Conservation (phyloP, 2,113 vertebrate genomes). For the Corynorhinus townsendii region DNA sequence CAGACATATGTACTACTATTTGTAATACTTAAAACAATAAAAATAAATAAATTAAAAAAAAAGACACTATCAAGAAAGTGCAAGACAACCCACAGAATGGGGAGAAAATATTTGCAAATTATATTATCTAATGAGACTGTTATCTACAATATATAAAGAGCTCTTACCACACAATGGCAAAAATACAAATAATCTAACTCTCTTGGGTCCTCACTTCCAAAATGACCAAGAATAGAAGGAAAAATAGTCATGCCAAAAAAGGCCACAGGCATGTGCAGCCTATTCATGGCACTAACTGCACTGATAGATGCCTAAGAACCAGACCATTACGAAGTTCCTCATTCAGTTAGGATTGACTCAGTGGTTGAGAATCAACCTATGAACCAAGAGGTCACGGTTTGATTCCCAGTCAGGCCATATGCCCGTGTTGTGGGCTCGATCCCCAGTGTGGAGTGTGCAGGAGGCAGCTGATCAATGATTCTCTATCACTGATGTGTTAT, state of each 20-base stretch:
- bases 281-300: background rate
- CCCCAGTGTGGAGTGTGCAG: no score
- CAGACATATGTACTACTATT: no score
- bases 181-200: background rate
- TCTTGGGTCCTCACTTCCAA: background rate
- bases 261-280: background rate
- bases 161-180: conserved; percentile 8
- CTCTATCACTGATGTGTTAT: background rate
- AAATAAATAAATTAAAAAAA: no score
- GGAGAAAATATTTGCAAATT: background rate
- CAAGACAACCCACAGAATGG: background rate
- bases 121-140: background rate
- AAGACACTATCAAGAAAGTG: background rate
- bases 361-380: background rate
- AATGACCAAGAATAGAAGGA: background rate
- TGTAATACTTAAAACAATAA: no score
- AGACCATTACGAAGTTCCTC: background rate
- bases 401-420: background rate
- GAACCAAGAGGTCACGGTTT: background rate
- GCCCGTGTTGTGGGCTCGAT: no score
- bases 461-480: background rate
- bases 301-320: background rate
- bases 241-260: background rate
- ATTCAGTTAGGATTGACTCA: background rate
- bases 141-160: background rate